Conservation (phyloP, 2,113 vertebrate species). For the Phalacrocorax carbo region DNA sequence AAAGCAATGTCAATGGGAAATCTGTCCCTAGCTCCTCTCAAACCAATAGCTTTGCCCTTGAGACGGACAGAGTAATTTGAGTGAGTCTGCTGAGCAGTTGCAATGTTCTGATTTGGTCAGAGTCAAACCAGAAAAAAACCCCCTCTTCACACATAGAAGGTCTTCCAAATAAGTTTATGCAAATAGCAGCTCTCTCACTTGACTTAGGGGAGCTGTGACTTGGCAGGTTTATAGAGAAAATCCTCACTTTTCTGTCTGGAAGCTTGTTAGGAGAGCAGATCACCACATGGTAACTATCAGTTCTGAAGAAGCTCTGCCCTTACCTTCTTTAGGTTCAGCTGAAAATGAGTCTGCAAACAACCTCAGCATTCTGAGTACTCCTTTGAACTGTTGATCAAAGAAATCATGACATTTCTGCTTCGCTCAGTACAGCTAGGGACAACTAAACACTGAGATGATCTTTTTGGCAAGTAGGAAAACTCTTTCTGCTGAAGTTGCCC, state of each 20-base stretch:
- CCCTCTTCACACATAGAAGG: not conserved
- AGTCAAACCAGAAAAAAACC: not conserved
- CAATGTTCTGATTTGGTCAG: not conserved
- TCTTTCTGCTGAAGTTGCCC: slow-evolving; percentile 40
- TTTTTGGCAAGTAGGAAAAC: slow-evolving; percentile 24
- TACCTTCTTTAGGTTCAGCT: not conserved
- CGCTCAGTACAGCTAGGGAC: not conserved
- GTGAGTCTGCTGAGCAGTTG: not conserved
- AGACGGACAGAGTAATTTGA: not conserved
- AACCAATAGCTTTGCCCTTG: not conserved
- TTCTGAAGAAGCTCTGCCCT: not conserved
- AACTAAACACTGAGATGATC: slow-evolving; percentile 35
- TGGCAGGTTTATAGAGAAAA: not conserved
- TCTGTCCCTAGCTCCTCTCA: slow-evolving; percentile 12
- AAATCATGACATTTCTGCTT: slow-evolving; percentile 4
- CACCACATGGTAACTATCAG: not conserved
- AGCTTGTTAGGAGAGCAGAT: not conserved
- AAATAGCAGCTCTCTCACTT: not conserved
- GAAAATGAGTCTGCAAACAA: not conserved
- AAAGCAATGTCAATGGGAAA: slow-evolving; percentile 22
- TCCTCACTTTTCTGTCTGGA: not conserved
- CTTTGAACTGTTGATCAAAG: slow-evolving; percentile 36
- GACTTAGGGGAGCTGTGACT: not conserved
- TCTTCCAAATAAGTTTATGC: not conserved
- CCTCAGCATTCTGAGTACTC: not conserved